phyloP scores from a whole-genome alignment of 2,797 vertebrate genomes.

The Cynopterus sphinx region DNA sequence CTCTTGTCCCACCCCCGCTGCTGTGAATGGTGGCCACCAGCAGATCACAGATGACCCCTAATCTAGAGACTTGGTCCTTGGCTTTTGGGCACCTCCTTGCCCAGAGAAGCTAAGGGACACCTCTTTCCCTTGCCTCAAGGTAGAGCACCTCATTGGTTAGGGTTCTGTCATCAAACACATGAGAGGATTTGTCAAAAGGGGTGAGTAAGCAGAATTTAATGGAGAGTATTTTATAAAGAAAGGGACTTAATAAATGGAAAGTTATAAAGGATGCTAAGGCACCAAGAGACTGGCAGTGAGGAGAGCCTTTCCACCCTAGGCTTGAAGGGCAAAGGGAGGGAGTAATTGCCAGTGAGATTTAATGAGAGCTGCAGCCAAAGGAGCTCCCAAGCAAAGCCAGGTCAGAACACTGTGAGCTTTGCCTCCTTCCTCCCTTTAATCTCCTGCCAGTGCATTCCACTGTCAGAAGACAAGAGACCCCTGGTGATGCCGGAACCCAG shows the following conservation, averaged over 20 bases:
- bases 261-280: background rate
- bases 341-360: too few species aligned
- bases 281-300: background rate
- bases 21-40: background rate
- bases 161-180: background rate
- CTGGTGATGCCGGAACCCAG: too few species aligned
- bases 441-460: background rate
- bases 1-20: accelerated
- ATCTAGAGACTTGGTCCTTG: background rate
- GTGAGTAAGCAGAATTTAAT: background rate
- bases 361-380: background rate
- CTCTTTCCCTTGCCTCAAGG: background rate
- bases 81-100: background rate
- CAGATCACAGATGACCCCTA: background rate
- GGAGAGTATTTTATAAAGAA: background rate
- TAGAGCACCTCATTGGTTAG: background rate
- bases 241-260: background rate
- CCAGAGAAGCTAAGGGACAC: background rate
- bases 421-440: background rate
- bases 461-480: background rate
- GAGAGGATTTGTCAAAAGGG: background rate
- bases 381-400: background rate
- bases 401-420: too few species aligned
- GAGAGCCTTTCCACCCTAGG: background rate
- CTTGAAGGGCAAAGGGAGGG: background rate